Conservation (phyloP, 2,888 invertebrate genomes). For the Biston stratarius region DNA sequence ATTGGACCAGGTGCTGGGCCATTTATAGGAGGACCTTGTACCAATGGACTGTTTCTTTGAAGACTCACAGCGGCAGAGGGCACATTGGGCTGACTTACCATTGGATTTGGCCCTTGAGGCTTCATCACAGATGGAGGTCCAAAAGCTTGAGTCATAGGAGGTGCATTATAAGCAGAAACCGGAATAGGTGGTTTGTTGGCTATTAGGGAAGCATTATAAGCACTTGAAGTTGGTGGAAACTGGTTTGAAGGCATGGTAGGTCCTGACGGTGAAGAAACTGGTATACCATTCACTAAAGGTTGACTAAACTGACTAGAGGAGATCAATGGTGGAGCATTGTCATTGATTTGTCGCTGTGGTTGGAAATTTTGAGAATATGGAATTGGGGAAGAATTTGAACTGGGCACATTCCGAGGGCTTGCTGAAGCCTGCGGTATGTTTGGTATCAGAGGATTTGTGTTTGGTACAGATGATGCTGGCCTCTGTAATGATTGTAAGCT, state of each 20-base stretch:
- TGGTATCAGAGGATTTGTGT: slow-evolving; percentile 54
- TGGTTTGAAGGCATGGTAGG: slow-evolving; percentile 47
- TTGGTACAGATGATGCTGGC: slow-evolving; percentile 47
- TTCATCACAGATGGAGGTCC: slow-evolving; percentile 41
- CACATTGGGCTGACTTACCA: slow-evolving; percentile 61
- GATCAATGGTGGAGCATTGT: slow-evolving; percentile 77
- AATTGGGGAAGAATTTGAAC: slow-evolving; percentile 53
- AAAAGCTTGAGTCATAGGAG: slow-evolving; percentile 35
- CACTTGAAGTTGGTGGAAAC: slow-evolving; percentile 53
- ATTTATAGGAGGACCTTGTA: slow-evolving; percentile 54
- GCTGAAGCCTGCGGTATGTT: slow-evolving; percentile 59
- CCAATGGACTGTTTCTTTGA: slow-evolving; percentile 65
- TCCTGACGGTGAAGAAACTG: slow-evolving; percentile 28
- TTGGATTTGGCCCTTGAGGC: slow-evolving; percentile 38
- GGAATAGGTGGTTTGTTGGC: slow-evolving; percentile 27
- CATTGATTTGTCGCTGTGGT: slow-evolving; percentile 72
- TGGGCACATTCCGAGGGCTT: slow-evolving; percentile 45
- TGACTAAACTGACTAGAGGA: slow-evolving; percentile 78
- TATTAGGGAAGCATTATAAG: slow-evolving; percentile 50
- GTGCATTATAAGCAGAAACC: slow-evolving; percentile 30
- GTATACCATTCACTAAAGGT: slow-evolving; percentile 73
- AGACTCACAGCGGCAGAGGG: slow-evolving; percentile 57
- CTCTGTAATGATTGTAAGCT: slow-evolving; percentile 66
- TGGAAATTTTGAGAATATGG: slow-evolving; percentile 62
- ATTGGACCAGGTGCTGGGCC: slow-evolving; percentile 38